These are phyloP conservation scores for Coenonympha arcania DNA, from an alignment of 2,888 invertebrate genomes.

Conservation along the genomic window DNA sequence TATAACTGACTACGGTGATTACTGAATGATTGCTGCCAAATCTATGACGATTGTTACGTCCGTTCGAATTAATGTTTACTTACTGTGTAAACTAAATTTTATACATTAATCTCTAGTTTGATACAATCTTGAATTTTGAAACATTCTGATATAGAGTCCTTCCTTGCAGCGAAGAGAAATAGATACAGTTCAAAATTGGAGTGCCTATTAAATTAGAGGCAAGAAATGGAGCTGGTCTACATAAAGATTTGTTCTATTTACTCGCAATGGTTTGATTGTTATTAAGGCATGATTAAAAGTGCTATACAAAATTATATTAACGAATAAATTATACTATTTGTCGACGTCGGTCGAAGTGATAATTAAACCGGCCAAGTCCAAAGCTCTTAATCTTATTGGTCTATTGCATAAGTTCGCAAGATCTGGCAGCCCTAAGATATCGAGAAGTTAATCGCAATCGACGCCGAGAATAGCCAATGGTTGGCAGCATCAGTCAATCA, in stretches of 20 bases:
- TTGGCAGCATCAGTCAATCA: conserved; percentile 63
- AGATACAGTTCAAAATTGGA: too few species aligned
- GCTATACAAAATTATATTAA: too few species aligned
- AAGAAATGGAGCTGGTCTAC: not conserved
- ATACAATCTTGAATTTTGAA: too few species aligned
- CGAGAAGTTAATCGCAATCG: conserved; percentile 18
- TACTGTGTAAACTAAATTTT: not conserved
- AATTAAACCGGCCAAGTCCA: not conserved
- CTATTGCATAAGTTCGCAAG: conserved; percentile 6
- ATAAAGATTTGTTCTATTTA: not conserved
- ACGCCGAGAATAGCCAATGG: conserved; percentile 33
- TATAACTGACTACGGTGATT: conserved; percentile 27
- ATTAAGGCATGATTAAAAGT: too few species aligned
- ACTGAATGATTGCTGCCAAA: conserved; percentile 40
- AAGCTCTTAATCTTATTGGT: conserved; percentile 10
- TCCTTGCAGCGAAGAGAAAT: too few species aligned
- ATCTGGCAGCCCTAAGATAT: conserved; percentile 22
- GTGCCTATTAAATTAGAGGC: too few species aligned
- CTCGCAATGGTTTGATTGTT: too few species aligned
- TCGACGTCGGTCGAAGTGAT: not conserved
- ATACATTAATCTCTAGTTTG: too few species aligned
- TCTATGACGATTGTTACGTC: not conserved
- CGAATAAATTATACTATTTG: too few species aligned
- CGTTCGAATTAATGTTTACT: not conserved
- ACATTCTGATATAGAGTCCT: too few species aligned